Base-by-base conservation (phyloP, 1,140 invertebrate species). In the Pemphigus obesinymphae region DNA sequence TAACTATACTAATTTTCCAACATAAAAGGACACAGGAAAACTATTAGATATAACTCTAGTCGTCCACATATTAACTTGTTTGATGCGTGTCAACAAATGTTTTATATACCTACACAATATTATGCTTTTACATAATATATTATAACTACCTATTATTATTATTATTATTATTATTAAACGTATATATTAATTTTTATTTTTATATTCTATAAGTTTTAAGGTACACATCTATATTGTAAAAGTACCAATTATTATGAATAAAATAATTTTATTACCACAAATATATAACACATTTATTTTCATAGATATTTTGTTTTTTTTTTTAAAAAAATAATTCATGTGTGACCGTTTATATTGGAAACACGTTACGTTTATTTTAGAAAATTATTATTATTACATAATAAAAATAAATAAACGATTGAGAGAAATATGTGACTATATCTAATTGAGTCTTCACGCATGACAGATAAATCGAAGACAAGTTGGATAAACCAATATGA, bases 361-460 rank as follows among this genome's bases (percentile, higher is more conserved):
- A 55, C 20, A 40, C 26, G 34, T 76, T 58, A 76, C 73, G 73
- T 76, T 75, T 75, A 31, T 50, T 50, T 53, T 76, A 58, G 43
- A 45, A 61, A 80, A 80, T 73, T 29, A 50, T 26, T 73, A 50
- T 31, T 73, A 3, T 73, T 73, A 73, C 31, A 48, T 50, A 73
- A 73, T 15, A 45, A 63, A 37, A 63, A 63, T 40, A 61, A 45
- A 80, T 61, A 80, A 63, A 80, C 17, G 55, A 23, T 63, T 31
- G 37, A 29, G 34, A 45, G 23, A 61, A 63, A 61, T 80, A 80
- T 80, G 26, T 31, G 75, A 50, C 53, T 78, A 78, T 78, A 55
- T 53, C 73, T 17, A 76, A 78, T 78, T 78, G 34, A 20, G 76
- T 80, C 76, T 80, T 80, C 40, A 80, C 53, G 53, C 76, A 45